Evolutionary conservation across 2,797 vertebrate genomes (phyloP), one percentile per base, ranked within the genome.

Genomic region (Halcyon leucocephala): DNA sequence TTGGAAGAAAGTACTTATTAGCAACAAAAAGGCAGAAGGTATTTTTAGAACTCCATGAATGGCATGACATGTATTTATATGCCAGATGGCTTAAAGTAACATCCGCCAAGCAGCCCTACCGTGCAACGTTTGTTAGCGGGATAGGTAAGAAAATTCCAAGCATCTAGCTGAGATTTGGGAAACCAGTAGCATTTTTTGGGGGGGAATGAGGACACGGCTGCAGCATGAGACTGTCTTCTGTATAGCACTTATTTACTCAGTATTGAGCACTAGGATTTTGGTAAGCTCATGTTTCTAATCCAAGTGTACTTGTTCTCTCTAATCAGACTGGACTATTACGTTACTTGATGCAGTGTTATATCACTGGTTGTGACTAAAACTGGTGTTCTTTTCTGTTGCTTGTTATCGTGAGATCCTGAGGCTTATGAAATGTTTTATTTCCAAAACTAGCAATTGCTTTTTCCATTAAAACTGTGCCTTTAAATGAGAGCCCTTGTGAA

Each of bases 61-160:
- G 88, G 77, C 67, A 74, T 80, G 80, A 37, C 49, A 49, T 67
- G 57, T 69, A 65, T 93, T 93, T 89, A 28, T 90, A 24, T 82
- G 92, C 90, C 95, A 93, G 83, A 64, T 92, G 86, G 76, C 79
- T 90, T 82, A 85, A 90, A 95, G 90, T 79, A 71, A 31, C 64
- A 81, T 65, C 44, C 73, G 66, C 74, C 5, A 7, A 84, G 58
- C 62, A 79, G 67, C 61, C 72, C 66, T 67, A 5, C 0, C 0
- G 77, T 64, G 51, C 55, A 29, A 2, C 0, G 0, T 67, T 70
- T 90, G 44, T 66, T 77, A 54, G 29, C 31, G 31, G 21, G 15
- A 31, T 54, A 95, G 90, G 66, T 93, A 79, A 84, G 93, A 72
- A 62, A 58, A 89, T 86, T 28, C 17, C 64, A 10, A 54, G 22